A percentile compares a stretch with the other conserved stretches of the same genome.
phyloP scores from a whole-genome alignment of 2,113 vertebrate genomes.

The Amia ocellicauda region DNA sequence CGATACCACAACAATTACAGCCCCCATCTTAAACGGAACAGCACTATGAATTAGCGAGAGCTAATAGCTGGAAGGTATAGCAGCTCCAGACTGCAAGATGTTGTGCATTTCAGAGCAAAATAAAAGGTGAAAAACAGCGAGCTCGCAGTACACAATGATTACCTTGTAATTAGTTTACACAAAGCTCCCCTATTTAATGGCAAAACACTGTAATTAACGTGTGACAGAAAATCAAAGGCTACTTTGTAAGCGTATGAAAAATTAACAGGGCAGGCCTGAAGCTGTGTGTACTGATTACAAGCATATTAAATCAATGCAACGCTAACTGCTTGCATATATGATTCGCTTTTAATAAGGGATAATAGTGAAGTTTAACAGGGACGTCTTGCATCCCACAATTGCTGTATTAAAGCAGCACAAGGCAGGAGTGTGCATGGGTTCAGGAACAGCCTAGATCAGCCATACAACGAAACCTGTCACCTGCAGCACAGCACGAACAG shows the following conservation, averaged over 20 bases:
- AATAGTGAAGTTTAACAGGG: conserved; percentile 23
- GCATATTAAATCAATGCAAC: conserved; percentile 88
- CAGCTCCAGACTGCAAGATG: conserved; percentile 79
- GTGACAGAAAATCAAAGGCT: conserved; percentile 99
- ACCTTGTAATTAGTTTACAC: conserved; percentile 99
- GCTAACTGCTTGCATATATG: conserved; percentile 75
- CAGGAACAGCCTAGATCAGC: too few species aligned
- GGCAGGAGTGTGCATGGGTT: too few species aligned
- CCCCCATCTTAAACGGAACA: conserved; percentile 78
- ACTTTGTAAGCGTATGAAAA: conserved; percentile 96
- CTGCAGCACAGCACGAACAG: too few species aligned
- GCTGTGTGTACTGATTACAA: conserved; percentile 86
- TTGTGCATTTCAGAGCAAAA: conserved; percentile 81
- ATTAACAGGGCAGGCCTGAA: conserved; percentile 86
- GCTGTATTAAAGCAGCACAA: conserved; percentile 8
- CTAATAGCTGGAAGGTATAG: conserved; percentile 92
- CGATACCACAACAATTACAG: conserved; percentile 96
- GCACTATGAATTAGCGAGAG: conserved; percentile 90
- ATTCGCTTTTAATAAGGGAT: conserved; percentile 49
- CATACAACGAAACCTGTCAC: too few species aligned
- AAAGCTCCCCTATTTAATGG: conserved; percentile 95
- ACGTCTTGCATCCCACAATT: conserved; percentile 7
- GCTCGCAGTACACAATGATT: conserved; percentile 92
- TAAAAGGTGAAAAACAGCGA: conserved; percentile 90
- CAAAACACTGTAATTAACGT: conserved; percentile 97